Percentiles rank a stretch among this genome's conserved stretches.
Evolutionary conservation across 1,140 invertebrate genomes (phyloP).

Genomic region (Delia radicum): DNA sequence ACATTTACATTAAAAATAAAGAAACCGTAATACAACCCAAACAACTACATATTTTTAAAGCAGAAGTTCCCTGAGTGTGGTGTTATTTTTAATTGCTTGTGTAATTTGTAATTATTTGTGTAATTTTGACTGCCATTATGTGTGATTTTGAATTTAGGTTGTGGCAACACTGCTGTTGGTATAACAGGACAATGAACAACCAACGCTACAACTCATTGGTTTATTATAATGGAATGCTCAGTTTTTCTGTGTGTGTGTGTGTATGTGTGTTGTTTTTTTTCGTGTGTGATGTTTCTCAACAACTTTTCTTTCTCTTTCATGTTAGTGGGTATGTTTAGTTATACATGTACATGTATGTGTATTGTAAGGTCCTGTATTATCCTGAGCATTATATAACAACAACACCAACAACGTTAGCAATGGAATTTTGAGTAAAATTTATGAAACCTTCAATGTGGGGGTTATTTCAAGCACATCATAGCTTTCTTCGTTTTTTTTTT

Average conservation of each 20-base stretch:
- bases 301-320: not conserved
- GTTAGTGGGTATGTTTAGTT: not conserved
- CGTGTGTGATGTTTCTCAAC: not conserved
- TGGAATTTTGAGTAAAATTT: not conserved
- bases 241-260: no score
- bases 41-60: no score
- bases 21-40: no score
- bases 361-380: slow-evolving; percentile 1
- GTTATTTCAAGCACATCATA: not conserved
- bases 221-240: not conserved
- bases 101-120: no score
- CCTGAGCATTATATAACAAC: not conserved
- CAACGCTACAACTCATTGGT: not conserved
- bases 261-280: no score
- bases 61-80: no score
- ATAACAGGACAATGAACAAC: not conserved
- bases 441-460: not conserved
- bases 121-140: no score
- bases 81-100: no score
- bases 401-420: not conserved
- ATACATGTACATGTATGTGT: not conserved
- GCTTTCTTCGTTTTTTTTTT: not conserved
- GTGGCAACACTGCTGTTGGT: not conserved
- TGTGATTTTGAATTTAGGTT: no score
- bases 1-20: no score